Base-by-base conservation (phyloP, 2,797 vertebrate genomes). In the Pipistrellus pipistrellus region DNA sequence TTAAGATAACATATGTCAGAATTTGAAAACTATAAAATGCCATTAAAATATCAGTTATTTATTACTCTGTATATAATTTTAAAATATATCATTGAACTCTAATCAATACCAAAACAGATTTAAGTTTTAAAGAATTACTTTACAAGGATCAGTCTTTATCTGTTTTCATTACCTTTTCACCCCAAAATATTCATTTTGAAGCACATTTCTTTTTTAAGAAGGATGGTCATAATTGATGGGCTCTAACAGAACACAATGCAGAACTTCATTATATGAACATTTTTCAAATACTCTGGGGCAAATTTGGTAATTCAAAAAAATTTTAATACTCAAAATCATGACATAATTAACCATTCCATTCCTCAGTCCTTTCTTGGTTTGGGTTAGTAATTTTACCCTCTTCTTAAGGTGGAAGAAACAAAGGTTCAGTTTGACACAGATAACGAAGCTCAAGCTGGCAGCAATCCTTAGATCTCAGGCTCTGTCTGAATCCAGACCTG, bases 161-260 rank as follows among this genome's bases (percentile, higher is more conserved):
- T 95, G 86, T 51, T 96, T 96, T 95, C 85, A 91, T 93, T 96
- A 92, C 59, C 83, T 84, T 48, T 14, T 83, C 91, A 96, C 72
- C 85, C 88, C 86, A 82, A 95, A 89, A 94, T 92, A 84, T 35
- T 83, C 59, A 89, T 89, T 92, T 77, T 77, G 76, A 95, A 95
- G 78, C 9, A 18, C 51, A 72, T 90, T 91, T 71, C 57, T 72
- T 44, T 78, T 73, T 48, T 81, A 95, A 94, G 77, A 95, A 27
- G 14, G 32, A 69, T 46, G 12, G 27, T 88, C 62, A 75, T 77
- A 94, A 91, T 89, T 95, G 68, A 93, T 93, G 25, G 27, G 27
- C 32, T 96, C 64, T 88, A 93, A 69, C 18, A 90, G 44, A 94
- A 96, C 27, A 93, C n/a, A 90, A 25, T 66, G 76, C 89, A 95